phyloP scores from a whole-genome alignment of 2,797 vertebrate genomes.

The Pangasius sanitwongsei region DNA sequence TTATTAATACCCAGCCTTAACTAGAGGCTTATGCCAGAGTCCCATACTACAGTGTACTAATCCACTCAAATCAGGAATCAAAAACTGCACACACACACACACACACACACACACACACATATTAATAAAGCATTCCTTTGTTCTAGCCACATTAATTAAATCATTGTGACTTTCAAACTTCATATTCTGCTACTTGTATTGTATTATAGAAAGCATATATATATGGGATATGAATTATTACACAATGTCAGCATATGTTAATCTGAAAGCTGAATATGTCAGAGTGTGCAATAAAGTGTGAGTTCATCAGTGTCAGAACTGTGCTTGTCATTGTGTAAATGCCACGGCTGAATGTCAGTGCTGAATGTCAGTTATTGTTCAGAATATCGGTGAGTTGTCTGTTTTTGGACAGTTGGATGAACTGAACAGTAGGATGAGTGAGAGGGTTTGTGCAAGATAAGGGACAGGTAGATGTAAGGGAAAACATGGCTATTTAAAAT shows the following conservation, averaged over 20 bases:
- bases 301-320: constrained; percentile 1
- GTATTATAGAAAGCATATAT: neutral
- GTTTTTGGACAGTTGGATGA: constrained; percentile 9
- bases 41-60: constrained; percentile 25
- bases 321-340: constrained; percentile 37
- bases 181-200: neutral
- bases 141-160: neutral
- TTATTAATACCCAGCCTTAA: constrained; percentile 38
- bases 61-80: constrained; percentile 22
- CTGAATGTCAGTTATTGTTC: constrained; percentile 34
- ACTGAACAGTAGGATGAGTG: neutral
- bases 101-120: constrained; percentile 12
- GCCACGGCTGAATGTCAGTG: constrained; percentile 24
- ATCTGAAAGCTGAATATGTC: constrained; percentile 26
- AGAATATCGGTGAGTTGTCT: neutral
- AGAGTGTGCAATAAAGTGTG: constrained; percentile 14
- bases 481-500: neutral
- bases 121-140: neutral
- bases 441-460: neutral
- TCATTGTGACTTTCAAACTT: neutral
- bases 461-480: neutral
- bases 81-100: constrained; percentile 4
- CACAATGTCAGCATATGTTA: constrained; percentile 12
- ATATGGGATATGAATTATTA: neutral
- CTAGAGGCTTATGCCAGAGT: constrained; percentile 43